Base-by-base conservation (phyloP, 2,113 vertebrate genomes). In the Delphinus delphis region DNA sequence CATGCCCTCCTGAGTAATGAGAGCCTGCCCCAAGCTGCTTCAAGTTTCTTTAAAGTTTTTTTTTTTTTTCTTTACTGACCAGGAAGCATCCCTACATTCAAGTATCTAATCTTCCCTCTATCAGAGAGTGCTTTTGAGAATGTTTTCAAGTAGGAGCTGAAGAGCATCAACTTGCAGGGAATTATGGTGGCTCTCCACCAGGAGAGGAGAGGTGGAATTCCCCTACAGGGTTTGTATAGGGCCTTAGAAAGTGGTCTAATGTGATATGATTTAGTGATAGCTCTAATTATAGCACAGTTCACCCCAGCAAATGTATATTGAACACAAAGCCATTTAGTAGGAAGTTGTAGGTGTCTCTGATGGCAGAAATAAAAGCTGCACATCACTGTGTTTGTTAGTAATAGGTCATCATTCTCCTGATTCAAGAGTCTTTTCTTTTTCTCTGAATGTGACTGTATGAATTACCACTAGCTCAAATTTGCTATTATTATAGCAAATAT, bases 181-280 rank as follows among this genome's bases (percentile, higher is more conserved):
- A 95, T 82, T 70, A 95, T 13, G 28, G 50, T 62, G 44, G 60
- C 71, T 97, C 77, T 97, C 77, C 53, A 96, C 23, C 28, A 77
- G 47, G 28, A 92, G n/a, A 88, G 4, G n/a, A 83, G 86, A 88
- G 44, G 26, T 58, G 20, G 73, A 82, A 93, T 89, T 86, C 60
- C 33, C 92, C 82, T 93, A 60, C 38, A 26, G 60, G 25, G 25
- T 88, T 95, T 97, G 53, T 86, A 88, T 93, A 82, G 79, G 60
- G 17, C 36, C 88, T 86, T 95, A 93, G 53, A 97, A 96, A 93
- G 82, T 55, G 79, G 44, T 79, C 73, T 97, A 96, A 97, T 95
- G 92, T 82, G 92, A 85, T 95, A 97, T 96, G 94, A 97, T 92
- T 98, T 97, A 96, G 96, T 95, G 96, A 97, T 91, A 92, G 73